Evolutionary conservation across 2,888 invertebrate genomes (phyloP), one percentile per base, ranked within the genome.

Genomic region (Cephus pulcher): DNA sequence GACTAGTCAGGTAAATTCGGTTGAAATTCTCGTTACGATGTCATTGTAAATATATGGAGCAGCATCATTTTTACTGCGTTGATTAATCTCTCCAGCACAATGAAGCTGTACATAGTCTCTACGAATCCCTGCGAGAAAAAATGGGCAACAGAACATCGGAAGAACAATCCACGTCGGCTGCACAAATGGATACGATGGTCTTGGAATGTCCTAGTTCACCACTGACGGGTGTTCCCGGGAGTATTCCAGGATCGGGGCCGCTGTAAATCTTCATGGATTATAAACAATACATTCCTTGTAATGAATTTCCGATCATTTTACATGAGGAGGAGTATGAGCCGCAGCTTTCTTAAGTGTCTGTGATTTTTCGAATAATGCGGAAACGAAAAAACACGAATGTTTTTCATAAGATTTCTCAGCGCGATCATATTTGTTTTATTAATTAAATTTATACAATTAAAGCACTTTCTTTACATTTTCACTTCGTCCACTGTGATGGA

Each of bases 201-300:
- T 93, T 95, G 88, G 96, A 96, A 88, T 95, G 95, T 89, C 93
- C 96, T 80, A 96, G 97, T 88, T 96, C 97, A 0, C 97, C 97
- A 0, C 92, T 97, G 12, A 96, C 97, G 95, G 96, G 95, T 93
- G 96, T 97, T 9, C 96, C 97, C 23, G 96, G 96, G 15, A 96
- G 96, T 32, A 71, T 70, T 70, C 23, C 70, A 12, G 70, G 70
- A 70, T 37, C 37, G 4, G 37, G 37, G 4, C 12, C 15, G 4
- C 37, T 37, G 37, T 37, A 37, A 15, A 37, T 37, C 37, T 15
- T 37, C 15, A 4, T 37, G 12, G 37, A 37, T 37, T 15, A 37
- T 37, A 37, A 37, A 15, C 12, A 37, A 37, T 37, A 37, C 37
- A 37, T 37, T 37, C 37, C 37, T 37, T 37, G 37, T 37, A 37